These are phyloP conservation scores for Aethina tumida DNA, from an alignment of 1,140 invertebrate genomes.

Conservation along the genomic window DNA sequence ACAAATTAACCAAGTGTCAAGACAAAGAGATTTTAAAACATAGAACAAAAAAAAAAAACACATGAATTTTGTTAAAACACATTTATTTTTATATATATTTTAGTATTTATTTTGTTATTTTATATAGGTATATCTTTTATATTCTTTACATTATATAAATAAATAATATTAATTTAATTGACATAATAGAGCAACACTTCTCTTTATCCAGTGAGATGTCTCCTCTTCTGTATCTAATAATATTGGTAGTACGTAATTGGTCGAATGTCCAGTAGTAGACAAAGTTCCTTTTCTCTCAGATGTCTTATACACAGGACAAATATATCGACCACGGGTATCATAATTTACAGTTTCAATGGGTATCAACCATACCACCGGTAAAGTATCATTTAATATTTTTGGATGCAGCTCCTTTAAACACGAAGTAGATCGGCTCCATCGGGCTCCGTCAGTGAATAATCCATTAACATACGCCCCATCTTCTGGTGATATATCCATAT, in stretches of 20 bases:
- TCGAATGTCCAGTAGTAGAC: conserved; percentile 85
- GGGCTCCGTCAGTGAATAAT: conserved; percentile 73
- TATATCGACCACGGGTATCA: conserved; percentile 45
- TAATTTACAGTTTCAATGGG: conserved; percentile 28
- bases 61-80: too few relatives aligned
- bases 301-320: conserved; percentile 82
- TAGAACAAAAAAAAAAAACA: too few relatives aligned
- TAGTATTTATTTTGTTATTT: too few relatives aligned
- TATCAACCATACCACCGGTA: conserved; percentile 65
- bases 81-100: too few relatives aligned
- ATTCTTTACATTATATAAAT: too few relatives aligned
- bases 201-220: conserved; percentile 75
- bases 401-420: conserved; percentile 66
- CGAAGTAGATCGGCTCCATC: conserved; percentile 58
- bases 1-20: too few relatives aligned
- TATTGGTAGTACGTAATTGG: conserved; percentile 79
- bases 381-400: conserved; percentile 69
- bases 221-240: conserved; percentile 58
- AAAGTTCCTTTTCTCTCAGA: conserved; percentile 69
- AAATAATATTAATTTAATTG: conserved; percentile 44
- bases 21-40: too few relatives aligned
- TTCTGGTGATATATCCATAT: conserved; percentile 2
- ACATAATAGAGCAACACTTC: conserved; percentile 76
- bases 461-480: conserved; percentile 68
- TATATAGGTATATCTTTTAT: too few relatives aligned